Evolutionary conservation across 1,140 invertebrate genomes (phyloP), one percentile per base, ranked within the genome.

Genomic region (Microplitis demolitor): DNA sequence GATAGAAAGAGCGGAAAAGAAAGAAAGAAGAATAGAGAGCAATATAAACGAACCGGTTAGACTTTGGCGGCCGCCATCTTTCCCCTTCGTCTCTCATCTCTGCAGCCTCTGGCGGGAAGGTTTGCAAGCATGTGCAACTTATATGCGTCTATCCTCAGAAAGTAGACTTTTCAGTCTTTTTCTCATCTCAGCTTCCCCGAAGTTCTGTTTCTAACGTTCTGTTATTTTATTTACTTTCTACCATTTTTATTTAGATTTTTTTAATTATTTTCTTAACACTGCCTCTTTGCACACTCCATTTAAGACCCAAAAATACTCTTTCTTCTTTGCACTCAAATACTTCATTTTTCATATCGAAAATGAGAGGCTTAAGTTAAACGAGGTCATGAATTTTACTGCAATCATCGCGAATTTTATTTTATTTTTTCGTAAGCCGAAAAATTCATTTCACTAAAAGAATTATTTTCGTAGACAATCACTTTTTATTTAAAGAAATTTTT

Each of bases 41-140:
- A 60, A 63, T 45, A 34, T 77, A 78, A 70, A 78, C 78, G 80
- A 85, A 87, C 84, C 84, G 84, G 85, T 87, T 87, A 79, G 64
- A 79, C 81, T 85, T 85, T 85, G 80, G 80, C 79, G 76, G 79
- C 79, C 79, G 84, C 84, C 84, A 85, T 84, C 82, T 86, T 85
- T 79, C 77, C 80, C 64, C 75, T 62, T 80, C 79, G 78, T 80
- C 78, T 82, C 79, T 84, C 78, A 79, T 74, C 82, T 67, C 72
- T 63, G 69, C 50, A 45, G 50, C 73, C 58, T 67, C 72, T 76
- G 66, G 72, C 62, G 69, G 58, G 56, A 51, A 64, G 37, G 45
- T 24, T 66, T 16, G 45, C 39, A 51, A 66, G 63, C 61, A 45
- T 45, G 61, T 35, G 61, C 61, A 63, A 37, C 61, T 63, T 63